Evolutionary conservation across 2,888 invertebrate species (phyloP), one percentile per base, ranked within the genome.

Genomic region (Iselma pallidipennis): DNA sequence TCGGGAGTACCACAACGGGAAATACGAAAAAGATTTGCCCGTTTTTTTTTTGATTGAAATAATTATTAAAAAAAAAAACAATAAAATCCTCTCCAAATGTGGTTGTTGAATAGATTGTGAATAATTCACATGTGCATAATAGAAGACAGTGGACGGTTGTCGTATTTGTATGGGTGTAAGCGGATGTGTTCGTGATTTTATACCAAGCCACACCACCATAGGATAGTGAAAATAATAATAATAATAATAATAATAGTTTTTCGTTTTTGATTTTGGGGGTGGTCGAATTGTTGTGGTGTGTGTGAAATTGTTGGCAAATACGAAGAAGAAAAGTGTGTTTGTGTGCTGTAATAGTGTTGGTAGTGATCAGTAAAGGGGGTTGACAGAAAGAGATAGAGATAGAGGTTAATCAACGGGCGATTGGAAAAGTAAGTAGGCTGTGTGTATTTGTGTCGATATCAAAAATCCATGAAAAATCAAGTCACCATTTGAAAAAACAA

Each of bases 181-280:
- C 77, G 76, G 72, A 77, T 78, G 79, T 78, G 77, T 78, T 80
- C 77, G 79, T 80, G 80, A 79, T 79, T 78, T 76, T 72, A 72
- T 74, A 70, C 71, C 63, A 55, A 68, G 70, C 73, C 16, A 14
- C 37, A 37, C 37, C n/a, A 74, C 72, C 71, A 73, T 77, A 75
- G 77, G 79, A 78, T 79, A 78, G 79, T 76, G 9, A 37, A 16
- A 16, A 37, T 37, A 16, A 33, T 14, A 14, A 37, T 37, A 7
- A 37, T 2, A 7, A 6, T 29, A 9, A 29, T 10, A 29, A 29
- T 29, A 29, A 29, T 1, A 6, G 5, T n/a, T n/a, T n/a, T n/a
- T n/a, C n/a, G n/a, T n/a, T n/a, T n/a, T n/a, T n/a, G n/a, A n/a
- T n/a, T n/a, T n/a, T n/a, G n/a, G n/a, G n/a, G n/a, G n/a, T n/a